A percentile compares a stretch with the other conserved stretches of the same genome.
phyloP scores from a whole-genome alignment of 2,888 invertebrate genomes.

The Xanthorhoe spadicearia region DNA sequence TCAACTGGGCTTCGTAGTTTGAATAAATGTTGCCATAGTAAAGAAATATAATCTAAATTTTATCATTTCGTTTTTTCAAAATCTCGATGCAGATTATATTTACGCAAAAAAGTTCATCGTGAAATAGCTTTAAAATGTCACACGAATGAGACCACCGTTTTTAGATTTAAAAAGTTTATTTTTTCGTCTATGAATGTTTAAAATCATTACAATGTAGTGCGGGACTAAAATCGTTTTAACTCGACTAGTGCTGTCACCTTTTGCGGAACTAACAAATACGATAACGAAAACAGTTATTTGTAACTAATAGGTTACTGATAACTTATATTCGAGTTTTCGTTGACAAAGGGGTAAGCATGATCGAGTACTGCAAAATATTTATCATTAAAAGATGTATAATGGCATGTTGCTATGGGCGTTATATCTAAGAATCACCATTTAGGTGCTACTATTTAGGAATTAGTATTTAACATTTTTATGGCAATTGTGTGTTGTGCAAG shows the following conservation, averaged over 20 bases:
- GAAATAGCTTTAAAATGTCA: constrained; percentile 80
- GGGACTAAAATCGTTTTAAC: constrained; percentile 60
- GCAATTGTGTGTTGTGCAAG: constrained; percentile 45
- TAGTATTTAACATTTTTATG: constrained; percentile 52
- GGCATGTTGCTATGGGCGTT: constrained; percentile 61
- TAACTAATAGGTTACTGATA: background rate
- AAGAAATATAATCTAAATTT: constrained; percentile 58
- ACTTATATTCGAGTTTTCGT: constrained; percentile 1
- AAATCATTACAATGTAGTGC: constrained; percentile 64
- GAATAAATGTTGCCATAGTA: constrained; percentile 77
- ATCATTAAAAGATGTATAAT: constrained; percentile 52
- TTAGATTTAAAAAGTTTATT: constrained; percentile 62
- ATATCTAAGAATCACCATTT: constrained; percentile 64
- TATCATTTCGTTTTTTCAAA: constrained; percentile 44
- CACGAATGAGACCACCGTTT: constrained; percentile 81
- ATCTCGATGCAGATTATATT: constrained; percentile 29
- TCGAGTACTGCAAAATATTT: constrained; percentile 42
- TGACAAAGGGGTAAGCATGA: constrained; percentile 15
- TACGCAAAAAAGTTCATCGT: constrained; percentile 43
- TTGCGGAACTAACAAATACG: background rate
- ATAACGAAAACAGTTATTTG: background rate
- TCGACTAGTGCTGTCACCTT: constrained; percentile 44
- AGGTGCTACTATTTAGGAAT: constrained; percentile 78
- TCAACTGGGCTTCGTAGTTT: constrained; percentile 59
- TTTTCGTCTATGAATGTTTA: constrained; percentile 57